phyloP scores from a whole-genome alignment of 30 jellyfish, hydroid and myxozoan genomes.

The Aurelia aurita region DNA sequence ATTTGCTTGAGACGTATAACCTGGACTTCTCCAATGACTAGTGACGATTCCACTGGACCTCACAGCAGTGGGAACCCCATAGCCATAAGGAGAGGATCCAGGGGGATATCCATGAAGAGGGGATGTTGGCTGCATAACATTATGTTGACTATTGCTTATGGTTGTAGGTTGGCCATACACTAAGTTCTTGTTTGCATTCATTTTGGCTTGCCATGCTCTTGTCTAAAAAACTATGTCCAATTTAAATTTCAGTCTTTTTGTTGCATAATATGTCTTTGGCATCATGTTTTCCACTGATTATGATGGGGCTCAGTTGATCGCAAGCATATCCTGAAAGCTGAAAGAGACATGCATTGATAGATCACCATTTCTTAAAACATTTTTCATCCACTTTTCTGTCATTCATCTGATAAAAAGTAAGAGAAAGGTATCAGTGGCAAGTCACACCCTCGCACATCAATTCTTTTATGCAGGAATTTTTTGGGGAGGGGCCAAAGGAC shows the following conservation, averaged over 20 bases:
- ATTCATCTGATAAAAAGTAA: no score
- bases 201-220: slow-evolving; percentile 68
- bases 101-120: slow-evolving; percentile 69
- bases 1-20: slow-evolving; percentile 55
- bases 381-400: no score
- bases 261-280: not conserved
- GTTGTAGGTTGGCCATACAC: slow-evolving; percentile 64
- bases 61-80: slow-evolving; percentile 39
- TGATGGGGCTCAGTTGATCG: not conserved
- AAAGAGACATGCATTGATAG: not conserved
- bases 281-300: not conserved
- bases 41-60: slow-evolving; percentile 60
- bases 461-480: no score
- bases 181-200: slow-evolving; percentile 66
- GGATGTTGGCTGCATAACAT: slow-evolving; percentile 80
- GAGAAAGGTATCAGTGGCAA: no score
- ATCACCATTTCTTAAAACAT: no score
- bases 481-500: no score
- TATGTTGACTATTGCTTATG: slow-evolving; percentile 37
- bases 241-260: not conserved
- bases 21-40: slow-evolving; percentile 60
- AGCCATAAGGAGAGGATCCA: slow-evolving; percentile 63
- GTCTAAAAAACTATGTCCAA: slow-evolving; percentile 40
- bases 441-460: no score
- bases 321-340: slow-evolving; percentile 2